Evolutionary conservation across 2,113 vertebrate species (phyloP).

Genomic region (Neopipo cinnamomea): DNA sequence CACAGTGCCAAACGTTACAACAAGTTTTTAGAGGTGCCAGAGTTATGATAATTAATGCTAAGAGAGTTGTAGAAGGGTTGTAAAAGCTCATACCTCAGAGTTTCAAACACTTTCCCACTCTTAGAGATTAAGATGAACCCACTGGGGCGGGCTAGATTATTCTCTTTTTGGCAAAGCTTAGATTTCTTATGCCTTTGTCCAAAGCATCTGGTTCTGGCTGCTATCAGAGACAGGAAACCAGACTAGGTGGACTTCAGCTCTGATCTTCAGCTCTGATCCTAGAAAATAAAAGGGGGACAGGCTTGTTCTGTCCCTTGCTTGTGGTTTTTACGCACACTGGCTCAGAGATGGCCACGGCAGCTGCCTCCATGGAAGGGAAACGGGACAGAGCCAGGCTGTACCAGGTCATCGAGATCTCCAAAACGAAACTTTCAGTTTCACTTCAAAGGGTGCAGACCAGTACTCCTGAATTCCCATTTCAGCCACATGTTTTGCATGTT

Average conservation of each 20-base stretch:
- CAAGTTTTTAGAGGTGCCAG: conserved; percentile 51
- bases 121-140: background rate
- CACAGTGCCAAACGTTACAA: conserved; percentile 42
- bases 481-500: conserved; percentile 25
- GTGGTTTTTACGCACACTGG: background rate
- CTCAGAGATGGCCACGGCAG: background rate
- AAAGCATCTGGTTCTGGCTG: conserved; percentile 11
- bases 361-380: background rate
- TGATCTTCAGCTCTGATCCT: background rate
- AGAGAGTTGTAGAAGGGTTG: conserved; percentile 43
- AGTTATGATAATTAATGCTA: conserved; percentile 53
- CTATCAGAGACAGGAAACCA: background rate
- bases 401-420: background rate
- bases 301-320: background rate
- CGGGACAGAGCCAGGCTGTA: background rate
- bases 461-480: background rate
- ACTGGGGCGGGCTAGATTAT: background rate
- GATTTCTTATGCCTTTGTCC: background rate
- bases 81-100: conserved; percentile 44
- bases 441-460: background rate
- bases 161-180: background rate
- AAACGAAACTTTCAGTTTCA: background rate
- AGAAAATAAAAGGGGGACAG: background rate
- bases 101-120: conserved; percentile 36
- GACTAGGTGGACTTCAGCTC: background rate